A percentile compares a stretch with the other conserved stretches of the same genome.
phyloP scores from a whole-genome alignment of 2,113 vertebrate genomes.

The Myrmophylax atrothorax region DNA sequence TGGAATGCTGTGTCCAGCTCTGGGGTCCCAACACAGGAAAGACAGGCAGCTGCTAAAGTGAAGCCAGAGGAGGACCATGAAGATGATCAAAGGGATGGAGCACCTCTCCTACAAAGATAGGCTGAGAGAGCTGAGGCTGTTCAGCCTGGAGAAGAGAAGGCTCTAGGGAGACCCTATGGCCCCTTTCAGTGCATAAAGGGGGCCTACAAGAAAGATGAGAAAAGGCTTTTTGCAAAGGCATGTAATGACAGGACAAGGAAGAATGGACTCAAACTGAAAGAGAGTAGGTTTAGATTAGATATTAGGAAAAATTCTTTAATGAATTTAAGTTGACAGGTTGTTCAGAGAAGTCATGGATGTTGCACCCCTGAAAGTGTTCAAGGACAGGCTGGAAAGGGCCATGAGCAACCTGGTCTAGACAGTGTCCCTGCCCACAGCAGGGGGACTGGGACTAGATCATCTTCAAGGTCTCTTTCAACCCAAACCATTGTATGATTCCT shows the following conservation, averaged over 20 bases:
- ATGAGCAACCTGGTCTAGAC: background rate
- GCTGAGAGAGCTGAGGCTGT: background rate
- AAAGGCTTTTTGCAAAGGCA: background rate
- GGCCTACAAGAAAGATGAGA: background rate
- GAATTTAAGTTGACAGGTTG: no score
- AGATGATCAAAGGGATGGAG: background rate
- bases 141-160: background rate
- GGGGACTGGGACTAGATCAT: background rate
- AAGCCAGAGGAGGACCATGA: background rate
- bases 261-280: background rate
- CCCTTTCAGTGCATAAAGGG: background rate
- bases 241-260: background rate
- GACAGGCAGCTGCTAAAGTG: background rate
- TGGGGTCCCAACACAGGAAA: background rate
- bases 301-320: background rate
- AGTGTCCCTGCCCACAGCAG: background rate
- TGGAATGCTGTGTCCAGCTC: background rate
- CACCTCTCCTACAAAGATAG: background rate
- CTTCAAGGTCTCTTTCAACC: background rate
- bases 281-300: background rate
- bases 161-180: background rate
- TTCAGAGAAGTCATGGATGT: background rate
- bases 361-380: background rate
- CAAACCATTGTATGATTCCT: background rate
- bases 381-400: background rate